Percentiles rank a stretch among this genome's conserved stretches.
Conservation (phyloP, 2,888 invertebrate genomes). For the Pachliopta kotzebuea region DNA sequence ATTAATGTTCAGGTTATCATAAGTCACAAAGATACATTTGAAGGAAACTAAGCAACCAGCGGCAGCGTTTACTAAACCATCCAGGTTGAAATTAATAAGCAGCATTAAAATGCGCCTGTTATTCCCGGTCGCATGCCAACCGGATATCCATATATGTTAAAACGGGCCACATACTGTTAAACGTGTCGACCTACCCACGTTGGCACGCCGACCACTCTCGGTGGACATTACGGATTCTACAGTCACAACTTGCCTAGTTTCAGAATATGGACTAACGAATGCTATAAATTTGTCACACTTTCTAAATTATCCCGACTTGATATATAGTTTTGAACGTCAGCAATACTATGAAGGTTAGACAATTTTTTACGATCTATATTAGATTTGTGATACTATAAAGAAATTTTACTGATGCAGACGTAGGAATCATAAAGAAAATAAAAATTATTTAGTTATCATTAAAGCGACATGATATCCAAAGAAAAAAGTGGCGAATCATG, state of each 20-base stretch:
- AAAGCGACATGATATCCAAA: too few species aligned
- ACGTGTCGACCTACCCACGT: constrained; percentile 13
- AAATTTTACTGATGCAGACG: too few species aligned
- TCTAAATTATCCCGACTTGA: constrained; percentile 1
- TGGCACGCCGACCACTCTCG: constrained; percentile 20
- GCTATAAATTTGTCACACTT: constrained; percentile 18
- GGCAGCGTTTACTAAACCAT: constrained; percentile 1
- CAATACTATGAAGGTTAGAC: neutral
- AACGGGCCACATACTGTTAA: constrained; percentile 57
- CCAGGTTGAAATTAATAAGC: constrained; percentile 37
- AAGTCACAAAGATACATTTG: neutral
- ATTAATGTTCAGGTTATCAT: neutral
- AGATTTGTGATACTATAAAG: too few species aligned
- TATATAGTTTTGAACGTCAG: neutral
- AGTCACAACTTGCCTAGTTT: constrained; percentile 37
- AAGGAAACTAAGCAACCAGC: neutral
- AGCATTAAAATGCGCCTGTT: constrained; percentile 51
- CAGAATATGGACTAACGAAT: constrained; percentile 22
- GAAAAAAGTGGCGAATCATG: too few species aligned
- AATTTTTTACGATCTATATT: neutral
- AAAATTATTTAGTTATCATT: too few species aligned
- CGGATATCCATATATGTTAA: constrained; percentile 72
- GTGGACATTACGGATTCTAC: constrained; percentile 51
- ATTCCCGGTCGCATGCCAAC: constrained; percentile 56
- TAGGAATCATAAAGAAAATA: too few species aligned